These are phyloP conservation scores for Mamestra configurata DNA, from an alignment of 1,140 invertebrate genomes.

Conservation along the genomic window DNA sequence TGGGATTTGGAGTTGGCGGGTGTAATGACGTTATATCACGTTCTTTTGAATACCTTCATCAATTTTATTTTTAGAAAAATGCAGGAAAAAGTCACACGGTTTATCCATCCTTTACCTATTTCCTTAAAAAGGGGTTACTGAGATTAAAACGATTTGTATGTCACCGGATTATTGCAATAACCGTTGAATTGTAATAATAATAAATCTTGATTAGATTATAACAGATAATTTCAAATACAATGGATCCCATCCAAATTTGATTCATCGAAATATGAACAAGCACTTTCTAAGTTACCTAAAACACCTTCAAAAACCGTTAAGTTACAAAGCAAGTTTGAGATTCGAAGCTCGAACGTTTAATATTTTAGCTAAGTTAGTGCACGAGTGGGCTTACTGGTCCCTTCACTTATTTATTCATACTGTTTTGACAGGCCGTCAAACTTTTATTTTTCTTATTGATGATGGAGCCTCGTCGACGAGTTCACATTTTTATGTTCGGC, in stretches of 20 bases:
- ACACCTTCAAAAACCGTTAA: slow-evolving; percentile 19
- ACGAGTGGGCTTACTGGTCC: slow-evolving; percentile 35
- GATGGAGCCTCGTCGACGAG: slow-evolving; percentile 16
- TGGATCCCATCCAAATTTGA: too few relatives aligned
- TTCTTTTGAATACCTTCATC: background rate
- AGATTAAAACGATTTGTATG: too few relatives aligned
- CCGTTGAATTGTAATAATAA: too few relatives aligned
- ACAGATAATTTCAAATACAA: too few relatives aligned
- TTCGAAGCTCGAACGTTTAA: slow-evolving; percentile 42
- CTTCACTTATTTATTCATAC: slow-evolving; percentile 48
- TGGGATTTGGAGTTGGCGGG: background rate
- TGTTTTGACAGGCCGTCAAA: slow-evolving; percentile 50
- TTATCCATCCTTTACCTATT: background rate
- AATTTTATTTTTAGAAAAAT: too few relatives aligned
- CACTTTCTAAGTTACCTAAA: background rate
- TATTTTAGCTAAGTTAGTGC: slow-evolving; percentile 48
- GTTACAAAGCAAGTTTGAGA: slow-evolving; percentile 42
- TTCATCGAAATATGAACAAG: too few relatives aligned
- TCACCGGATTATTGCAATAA: too few relatives aligned
- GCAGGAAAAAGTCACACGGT: too few relatives aligned
- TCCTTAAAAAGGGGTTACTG: background rate
- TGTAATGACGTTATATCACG: background rate
- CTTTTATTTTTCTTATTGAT: slow-evolving; percentile 52
- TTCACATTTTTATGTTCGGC: slow-evolving; percentile 23
- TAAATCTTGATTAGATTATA: too few relatives aligned